phyloP scores from a whole-genome alignment of 2,113 vertebrate species.

The Galeopterus variegatus region DNA sequence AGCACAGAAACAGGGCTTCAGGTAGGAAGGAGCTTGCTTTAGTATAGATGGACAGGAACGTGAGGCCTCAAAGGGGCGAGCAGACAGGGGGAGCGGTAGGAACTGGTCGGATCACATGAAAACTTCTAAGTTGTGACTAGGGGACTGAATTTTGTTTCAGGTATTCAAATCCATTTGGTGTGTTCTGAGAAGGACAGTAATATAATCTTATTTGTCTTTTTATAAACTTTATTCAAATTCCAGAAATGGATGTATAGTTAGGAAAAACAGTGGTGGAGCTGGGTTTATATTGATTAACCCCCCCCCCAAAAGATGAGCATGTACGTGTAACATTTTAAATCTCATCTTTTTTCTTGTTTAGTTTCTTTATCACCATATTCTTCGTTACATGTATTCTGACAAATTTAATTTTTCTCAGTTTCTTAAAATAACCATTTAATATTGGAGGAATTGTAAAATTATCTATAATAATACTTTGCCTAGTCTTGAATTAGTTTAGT shows the following conservation, averaged over 20 bases:
- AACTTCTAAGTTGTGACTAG: background rate
- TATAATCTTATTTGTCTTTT: background rate
- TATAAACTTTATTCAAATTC: background rate
- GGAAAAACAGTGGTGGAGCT: background rate
- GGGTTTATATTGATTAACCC: background rate
- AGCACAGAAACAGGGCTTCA: accelerated
- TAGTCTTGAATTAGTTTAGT: background rate
- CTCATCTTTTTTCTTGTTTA: background rate
- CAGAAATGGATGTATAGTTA: background rate
- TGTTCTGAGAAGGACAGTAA: background rate
- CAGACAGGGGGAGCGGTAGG: accelerated
- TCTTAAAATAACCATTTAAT: background rate
- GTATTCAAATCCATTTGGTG: background rate
- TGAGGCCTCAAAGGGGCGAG: too few species aligned
- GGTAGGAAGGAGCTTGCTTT: background rate
- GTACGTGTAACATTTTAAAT: background rate
- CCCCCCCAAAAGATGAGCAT: background rate
- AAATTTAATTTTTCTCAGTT: background rate
- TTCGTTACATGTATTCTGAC: background rate
- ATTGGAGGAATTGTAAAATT: background rate
- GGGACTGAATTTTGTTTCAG: background rate
- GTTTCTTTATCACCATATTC: background rate
- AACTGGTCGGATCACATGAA: background rate
- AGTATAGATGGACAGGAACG: background rate
- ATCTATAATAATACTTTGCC: background rate